phyloP scores from a whole-genome alignment of 2,888 invertebrate genomes.

The Ophion ventricosus region DNA sequence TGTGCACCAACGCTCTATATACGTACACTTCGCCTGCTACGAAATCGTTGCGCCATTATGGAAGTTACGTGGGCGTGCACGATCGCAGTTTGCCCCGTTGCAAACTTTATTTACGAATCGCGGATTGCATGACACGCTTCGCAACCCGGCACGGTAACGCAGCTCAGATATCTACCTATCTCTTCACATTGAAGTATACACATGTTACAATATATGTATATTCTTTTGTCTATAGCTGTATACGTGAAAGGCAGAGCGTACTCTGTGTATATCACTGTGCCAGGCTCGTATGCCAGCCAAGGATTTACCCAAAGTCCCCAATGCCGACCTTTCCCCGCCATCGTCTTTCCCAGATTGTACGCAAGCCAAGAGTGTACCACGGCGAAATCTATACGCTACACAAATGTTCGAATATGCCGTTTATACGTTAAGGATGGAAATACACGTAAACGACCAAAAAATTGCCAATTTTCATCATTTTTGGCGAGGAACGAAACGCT shows the following conservation, averaged over 20 bases:
- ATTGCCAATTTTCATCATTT: too few species aligned
- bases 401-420: not conserved
- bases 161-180: constrained; percentile 7
- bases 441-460: too few species aligned
- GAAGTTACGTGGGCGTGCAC: constrained; percentile 81
- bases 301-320: constrained; percentile 60
- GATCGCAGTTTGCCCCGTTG: constrained; percentile 80
- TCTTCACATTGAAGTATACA: not conserved
- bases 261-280: constrained; percentile 23
- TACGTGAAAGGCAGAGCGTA: constrained; percentile 11
- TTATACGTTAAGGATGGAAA: constrained; percentile 14
- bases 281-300: constrained; percentile 41
- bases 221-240: constrained; percentile 6
- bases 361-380: constrained; percentile 3
- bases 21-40: constrained; percentile 50
- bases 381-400: constrained; percentile 7
- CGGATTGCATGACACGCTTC: constrained; percentile 74
- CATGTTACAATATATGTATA: constrained; percentile 11
- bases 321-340: constrained; percentile 48
- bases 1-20: constrained; percentile 42
- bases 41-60: constrained; percentile 82
- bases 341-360: constrained; percentile 11
- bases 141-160: constrained; percentile 54
- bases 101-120: constrained; percentile 82
- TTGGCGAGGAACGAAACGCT: too few species aligned